Base-by-base conservation (phyloP, 2,797 vertebrate species). In the Enteromius unitaeniatus region DNA sequence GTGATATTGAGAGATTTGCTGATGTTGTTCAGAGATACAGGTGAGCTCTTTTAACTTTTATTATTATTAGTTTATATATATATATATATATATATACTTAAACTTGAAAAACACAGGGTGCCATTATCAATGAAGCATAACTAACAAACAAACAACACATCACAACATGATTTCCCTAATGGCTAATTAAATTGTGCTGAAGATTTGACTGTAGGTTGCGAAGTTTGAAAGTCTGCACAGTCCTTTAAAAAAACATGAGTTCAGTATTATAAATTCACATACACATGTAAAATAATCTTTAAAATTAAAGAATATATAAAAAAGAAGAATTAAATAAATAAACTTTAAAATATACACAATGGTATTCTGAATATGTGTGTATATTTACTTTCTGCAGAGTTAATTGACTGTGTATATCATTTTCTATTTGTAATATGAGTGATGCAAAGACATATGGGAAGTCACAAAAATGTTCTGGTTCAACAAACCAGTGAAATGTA, bases 11-110 rank as follows among this genome's bases (percentile, higher is more conserved):
- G 19, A 21, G 53, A 37, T 21, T 34, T 62, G 14, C 88, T 82
- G 88, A 85, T 87, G 90, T 86, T 87, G 80, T 86, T 91, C 88
- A 88, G 88, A 84, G 82, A 90, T 88, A 89, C 89, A 92, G 92
- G 89, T 91, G 88, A 89, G 53, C 42, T 88, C 86, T 88, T 88
- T 90, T 87, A 76, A 88, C 78, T 40, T 40, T 6, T 40, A 40
- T 40, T 40, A 40, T 40, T 40, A 40, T 40, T 40, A 1, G 6
- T 40, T 8, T 40, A n/a, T n/a, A n/a, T n/a, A n/a, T n/a, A n/a
- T n/a, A n/a, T 40, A 6, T 40, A 37, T 40, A 8, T 40, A 8
- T 40, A 40, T 40, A 53, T 58, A 40, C 21, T 40, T 40, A 11
- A 7, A 58, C 13, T 76, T 76, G 13, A 55, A 67, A 37, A 67